Conservation (phyloP, 1,140 invertebrate genomes). For the Drosophila hydei region DNA sequence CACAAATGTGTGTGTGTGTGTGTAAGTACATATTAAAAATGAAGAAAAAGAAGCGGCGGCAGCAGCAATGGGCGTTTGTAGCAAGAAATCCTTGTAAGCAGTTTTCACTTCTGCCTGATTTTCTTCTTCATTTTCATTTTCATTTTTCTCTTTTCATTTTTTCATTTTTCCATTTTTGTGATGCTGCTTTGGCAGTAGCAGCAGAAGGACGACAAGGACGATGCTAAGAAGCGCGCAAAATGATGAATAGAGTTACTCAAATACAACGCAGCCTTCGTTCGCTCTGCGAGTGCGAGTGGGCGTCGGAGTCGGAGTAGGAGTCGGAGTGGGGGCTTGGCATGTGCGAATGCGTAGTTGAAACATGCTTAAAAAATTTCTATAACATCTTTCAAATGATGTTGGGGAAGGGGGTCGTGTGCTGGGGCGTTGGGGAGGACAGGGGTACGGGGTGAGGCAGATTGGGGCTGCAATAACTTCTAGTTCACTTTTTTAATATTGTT, state of each 20-base stretch:
- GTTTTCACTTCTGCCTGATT: conserved; percentile 77
- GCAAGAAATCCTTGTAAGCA: conserved; percentile 78
- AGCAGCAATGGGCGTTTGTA: conserved; percentile 25
- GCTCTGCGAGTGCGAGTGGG: conserved; percentile 7
- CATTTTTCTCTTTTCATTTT: neutral
- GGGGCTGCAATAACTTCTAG: conserved; percentile 69
- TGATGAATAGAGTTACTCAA: conserved; percentile 82
- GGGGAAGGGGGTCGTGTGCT: too few relatives aligned
- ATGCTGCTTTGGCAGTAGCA: too few relatives aligned
- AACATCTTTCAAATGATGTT: conserved; percentile 55
- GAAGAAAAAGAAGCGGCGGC: conserved; percentile 14
- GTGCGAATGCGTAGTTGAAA: conserved; percentile 65
- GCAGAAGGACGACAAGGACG: conserved; percentile 5
- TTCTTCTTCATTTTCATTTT: conserved; percentile 13
- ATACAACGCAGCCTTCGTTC: conserved; percentile 52
- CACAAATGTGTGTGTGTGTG: conserved; percentile 27
- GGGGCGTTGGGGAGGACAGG: neutral
- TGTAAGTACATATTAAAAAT: conserved; percentile 55
- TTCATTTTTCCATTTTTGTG: too few relatives aligned
- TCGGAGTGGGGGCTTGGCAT: neutral
- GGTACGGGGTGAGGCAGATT: neutral
- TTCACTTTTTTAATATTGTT: conserved; percentile 76
- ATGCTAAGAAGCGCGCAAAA: conserved; percentile 55
- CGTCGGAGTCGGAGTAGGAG: neutral
- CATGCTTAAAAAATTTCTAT: conserved; percentile 79